These are phyloP conservation scores for Mionectes macconnelli DNA, from an alignment of 2,113 vertebrate species.

Conservation along the genomic window DNA sequence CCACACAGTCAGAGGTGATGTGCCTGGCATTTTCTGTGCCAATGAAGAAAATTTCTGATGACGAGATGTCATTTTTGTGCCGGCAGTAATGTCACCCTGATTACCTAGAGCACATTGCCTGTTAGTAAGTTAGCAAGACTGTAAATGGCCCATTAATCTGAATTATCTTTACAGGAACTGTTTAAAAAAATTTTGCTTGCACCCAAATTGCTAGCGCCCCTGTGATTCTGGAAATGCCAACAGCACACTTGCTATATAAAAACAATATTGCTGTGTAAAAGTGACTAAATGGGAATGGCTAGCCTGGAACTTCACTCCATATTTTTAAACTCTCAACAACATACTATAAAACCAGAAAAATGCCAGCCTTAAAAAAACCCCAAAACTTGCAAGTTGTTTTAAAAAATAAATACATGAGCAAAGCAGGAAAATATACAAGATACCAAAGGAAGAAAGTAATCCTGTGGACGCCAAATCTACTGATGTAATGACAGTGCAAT, in stretches of 20 bases:
- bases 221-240: constrained; percentile 81
- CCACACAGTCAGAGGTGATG: constrained; percentile 89
- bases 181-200: constrained; percentile 74
- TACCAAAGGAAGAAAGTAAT: not conserved
- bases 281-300: constrained; percentile 65
- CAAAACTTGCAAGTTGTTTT: not conserved
- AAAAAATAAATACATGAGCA: not conserved
- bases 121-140: constrained; percentile 73
- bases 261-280: constrained; percentile 64
- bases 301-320: constrained; percentile 56
- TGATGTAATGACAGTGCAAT: not conserved
- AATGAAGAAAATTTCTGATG: constrained; percentile 92
- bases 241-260: constrained; percentile 58
- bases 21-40: constrained; percentile 89
- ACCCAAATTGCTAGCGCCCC: constrained; percentile 72
- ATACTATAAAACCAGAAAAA: not conserved
- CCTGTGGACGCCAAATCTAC: not conserved
- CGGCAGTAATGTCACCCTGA: constrained; percentile 85
- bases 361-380: not conserved
- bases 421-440: not conserved
- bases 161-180: constrained; percentile 85
- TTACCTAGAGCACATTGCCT: constrained; percentile 79
- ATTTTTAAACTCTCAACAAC: not conserved
- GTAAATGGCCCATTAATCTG: constrained; percentile 81
- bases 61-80: constrained; percentile 86